These are phyloP conservation scores for Argyrosomus regius DNA, from an alignment of 2,797 vertebrate genomes.

Conservation along the genomic window DNA sequence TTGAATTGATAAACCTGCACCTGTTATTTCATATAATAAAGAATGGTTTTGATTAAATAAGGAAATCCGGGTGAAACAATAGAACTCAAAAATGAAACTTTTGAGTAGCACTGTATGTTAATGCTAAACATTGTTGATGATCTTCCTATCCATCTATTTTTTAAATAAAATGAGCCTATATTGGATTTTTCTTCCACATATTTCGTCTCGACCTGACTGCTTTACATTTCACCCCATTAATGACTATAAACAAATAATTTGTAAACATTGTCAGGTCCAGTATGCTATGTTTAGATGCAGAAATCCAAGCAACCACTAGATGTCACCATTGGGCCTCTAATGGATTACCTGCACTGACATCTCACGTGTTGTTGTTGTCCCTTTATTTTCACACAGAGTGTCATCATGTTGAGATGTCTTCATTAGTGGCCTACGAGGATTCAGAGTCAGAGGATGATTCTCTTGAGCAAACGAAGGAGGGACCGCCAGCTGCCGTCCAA, in stretches of 20 bases:
- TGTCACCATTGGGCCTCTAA: conserved; percentile 56
- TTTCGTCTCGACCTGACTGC: not conserved
- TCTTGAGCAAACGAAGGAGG: conserved; percentile 31
- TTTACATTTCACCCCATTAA: not conserved
- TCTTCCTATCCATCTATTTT: not conserved
- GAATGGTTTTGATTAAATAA: too few relatives aligned
- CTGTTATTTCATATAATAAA: too few relatives aligned
- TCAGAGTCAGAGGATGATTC: conserved; percentile 90
- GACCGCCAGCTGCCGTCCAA: conserved; percentile 26
- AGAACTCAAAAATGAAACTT: too few relatives aligned
- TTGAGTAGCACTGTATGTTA: too few relatives aligned
- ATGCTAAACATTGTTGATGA: not conserved
- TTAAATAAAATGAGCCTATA: not conserved
- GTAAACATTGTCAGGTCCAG: not conserved
- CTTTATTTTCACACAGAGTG: conserved; percentile 38
- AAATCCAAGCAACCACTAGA: conserved; percentile 57
- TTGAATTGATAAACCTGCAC: too few relatives aligned
- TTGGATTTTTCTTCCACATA: not conserved
- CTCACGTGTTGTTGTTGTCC: not conserved
- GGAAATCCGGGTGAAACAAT: too few relatives aligned
- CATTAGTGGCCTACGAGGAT: conserved; percentile 94
- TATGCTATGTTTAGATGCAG: not conserved
- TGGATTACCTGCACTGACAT: not conserved
- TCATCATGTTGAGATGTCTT: conserved; percentile 82
- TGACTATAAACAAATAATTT: not conserved